A percentile compares a stretch with the other conserved stretches of the same genome.
Conservation (phyloP, 2,888 invertebrate species). For the Chrysomela aeneicollis region DNA sequence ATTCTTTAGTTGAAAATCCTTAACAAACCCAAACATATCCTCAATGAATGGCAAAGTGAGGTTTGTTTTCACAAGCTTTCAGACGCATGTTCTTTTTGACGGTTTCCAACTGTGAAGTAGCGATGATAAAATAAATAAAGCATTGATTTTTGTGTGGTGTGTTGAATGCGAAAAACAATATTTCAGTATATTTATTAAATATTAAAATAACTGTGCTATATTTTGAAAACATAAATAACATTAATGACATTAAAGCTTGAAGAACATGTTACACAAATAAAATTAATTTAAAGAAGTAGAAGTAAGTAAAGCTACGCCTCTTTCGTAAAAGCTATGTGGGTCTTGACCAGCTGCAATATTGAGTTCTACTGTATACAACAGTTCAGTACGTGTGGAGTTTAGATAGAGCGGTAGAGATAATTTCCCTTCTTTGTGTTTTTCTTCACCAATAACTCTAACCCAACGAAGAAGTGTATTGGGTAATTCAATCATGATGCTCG, state of each 20-base stretch:
- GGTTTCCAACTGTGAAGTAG: too few species aligned
- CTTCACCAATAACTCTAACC: slow-evolving; percentile 65
- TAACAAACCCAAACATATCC: too few species aligned
- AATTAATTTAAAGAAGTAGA: slow-evolving; percentile 87
- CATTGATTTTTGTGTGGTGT: too few species aligned
- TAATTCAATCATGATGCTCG: slow-evolving; percentile 94
- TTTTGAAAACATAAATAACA: slow-evolving; percentile 17
- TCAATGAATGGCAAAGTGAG: too few species aligned
- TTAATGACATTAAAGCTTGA: slow-evolving; percentile 32
- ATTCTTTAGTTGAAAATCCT: too few species aligned
- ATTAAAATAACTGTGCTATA: slow-evolving; percentile 17
- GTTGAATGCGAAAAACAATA: too few species aligned
- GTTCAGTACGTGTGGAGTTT: slow-evolving; percentile 93
- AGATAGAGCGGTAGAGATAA: slow-evolving; percentile 95
- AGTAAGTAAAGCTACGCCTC: slow-evolving; percentile 95
- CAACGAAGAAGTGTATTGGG: slow-evolving; percentile 90
- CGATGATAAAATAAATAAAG: too few species aligned
- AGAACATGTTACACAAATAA: slow-evolving; percentile 20
- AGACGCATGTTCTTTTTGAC: too few species aligned
- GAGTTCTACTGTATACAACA: slow-evolving; percentile 94
- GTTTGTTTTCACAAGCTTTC: too few species aligned
- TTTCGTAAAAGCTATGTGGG: slow-evolving; percentile 96
- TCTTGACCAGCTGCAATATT: slow-evolving; percentile 91
- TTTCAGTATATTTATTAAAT: slow-evolving; percentile 7
- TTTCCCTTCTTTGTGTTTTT: slow-evolving; percentile 66